Evolutionary conservation across 2,888 invertebrate genomes (phyloP).

Genomic region (Epistrophe eligans): DNA sequence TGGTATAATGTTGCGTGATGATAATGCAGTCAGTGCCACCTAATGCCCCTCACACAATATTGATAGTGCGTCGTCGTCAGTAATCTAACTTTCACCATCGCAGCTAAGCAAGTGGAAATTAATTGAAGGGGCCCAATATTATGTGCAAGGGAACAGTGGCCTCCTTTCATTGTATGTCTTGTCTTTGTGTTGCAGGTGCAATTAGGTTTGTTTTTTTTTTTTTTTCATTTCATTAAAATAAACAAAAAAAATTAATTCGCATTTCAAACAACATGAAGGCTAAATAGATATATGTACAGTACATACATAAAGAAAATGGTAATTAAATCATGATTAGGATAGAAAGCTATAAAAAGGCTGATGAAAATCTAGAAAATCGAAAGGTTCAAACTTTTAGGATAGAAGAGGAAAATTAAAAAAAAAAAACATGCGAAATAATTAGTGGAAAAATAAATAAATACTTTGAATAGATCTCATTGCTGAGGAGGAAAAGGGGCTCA

Average conservation of each 20-base stretch:
- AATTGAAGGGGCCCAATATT: conserved; percentile 3
- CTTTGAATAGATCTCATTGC: too few relatives aligned
- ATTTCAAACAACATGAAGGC: not conserved
- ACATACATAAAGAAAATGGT: not conserved
- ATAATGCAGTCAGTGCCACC: conserved; percentile 12
- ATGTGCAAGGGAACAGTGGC: conserved; percentile 18
- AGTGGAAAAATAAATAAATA: too few relatives aligned
- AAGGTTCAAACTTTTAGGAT: too few relatives aligned
- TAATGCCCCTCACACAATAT: not conserved
- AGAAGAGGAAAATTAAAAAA: too few relatives aligned
- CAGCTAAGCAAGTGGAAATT: not conserved
- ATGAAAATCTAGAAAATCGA: not conserved
- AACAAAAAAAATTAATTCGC: not conserved
- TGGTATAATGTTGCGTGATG: conserved; percentile 46
- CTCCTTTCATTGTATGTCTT: conserved; percentile 22
- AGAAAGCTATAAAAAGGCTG: not conserved
- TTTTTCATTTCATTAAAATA: not conserved
- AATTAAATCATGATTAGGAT: not conserved
- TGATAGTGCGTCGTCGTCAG: conserved; percentile 55
- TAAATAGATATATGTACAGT: not conserved
- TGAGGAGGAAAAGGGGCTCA: too few relatives aligned
- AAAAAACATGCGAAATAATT: too few relatives aligned
- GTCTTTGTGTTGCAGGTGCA: conserved; percentile 32
- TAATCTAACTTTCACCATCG: conserved; percentile 61
- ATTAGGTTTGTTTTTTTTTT: conserved; percentile 1